These are phyloP conservation scores for Pipra filicauda DNA, from an alignment of 2,113 vertebrate genomes.

Conservation along the genomic window DNA sequence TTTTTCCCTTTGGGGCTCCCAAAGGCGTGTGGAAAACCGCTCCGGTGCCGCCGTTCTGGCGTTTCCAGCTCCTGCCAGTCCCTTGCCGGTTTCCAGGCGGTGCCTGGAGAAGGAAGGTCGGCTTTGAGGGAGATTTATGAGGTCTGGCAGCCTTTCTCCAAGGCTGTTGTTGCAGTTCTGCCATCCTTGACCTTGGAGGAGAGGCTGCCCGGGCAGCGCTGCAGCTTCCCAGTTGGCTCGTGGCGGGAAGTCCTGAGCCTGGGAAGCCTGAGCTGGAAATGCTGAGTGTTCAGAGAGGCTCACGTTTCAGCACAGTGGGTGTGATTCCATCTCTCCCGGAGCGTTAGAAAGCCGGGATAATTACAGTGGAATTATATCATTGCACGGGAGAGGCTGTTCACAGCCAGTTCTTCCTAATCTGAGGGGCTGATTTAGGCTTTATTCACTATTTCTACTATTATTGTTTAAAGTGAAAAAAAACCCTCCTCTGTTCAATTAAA, in stretches of 20 bases:
- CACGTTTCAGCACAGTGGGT: neutral
- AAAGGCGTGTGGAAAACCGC: neutral
- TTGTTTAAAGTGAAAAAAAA: neutral
- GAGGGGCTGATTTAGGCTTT: neutral
- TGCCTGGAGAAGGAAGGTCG: neutral
- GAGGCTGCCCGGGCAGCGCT: neutral
- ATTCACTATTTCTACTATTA: neutral
- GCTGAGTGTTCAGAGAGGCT: neutral
- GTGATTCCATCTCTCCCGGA: neutral
- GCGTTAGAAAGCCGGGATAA: neutral
- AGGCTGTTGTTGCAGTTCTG: neutral
- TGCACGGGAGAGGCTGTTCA: neutral
- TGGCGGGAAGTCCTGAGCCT: neutral
- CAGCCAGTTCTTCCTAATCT: neutral
- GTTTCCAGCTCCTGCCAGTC: neutral
- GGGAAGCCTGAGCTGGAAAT: neutral
- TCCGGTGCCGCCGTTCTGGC: neutral
- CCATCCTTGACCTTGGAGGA: slow-evolving; percentile 28
- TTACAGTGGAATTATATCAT: neutral
- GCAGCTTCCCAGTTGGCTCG: neutral
- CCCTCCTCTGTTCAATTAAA: neutral
- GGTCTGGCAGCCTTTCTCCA: slow-evolving; percentile 18
- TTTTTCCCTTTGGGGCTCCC: neutral
- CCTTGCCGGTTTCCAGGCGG: neutral
- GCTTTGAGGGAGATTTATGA: neutral